Evolutionary conservation across 2,113 vertebrate genomes (phyloP).

Genomic region (Gadus chalcogrammus): DNA sequence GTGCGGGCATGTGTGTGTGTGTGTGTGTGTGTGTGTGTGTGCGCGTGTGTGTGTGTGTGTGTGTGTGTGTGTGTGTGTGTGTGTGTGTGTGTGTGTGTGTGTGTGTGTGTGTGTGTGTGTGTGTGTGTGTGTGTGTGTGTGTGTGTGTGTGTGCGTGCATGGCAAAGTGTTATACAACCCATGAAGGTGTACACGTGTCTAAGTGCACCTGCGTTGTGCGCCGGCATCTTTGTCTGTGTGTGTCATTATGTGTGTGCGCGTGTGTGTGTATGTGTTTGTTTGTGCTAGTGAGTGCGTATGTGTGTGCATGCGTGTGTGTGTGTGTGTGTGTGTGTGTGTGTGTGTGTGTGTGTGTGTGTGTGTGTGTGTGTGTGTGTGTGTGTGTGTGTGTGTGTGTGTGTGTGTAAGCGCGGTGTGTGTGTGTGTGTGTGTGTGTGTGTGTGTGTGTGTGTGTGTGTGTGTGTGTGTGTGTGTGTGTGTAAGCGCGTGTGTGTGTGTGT

Average conservation of each 20-base stretch:
- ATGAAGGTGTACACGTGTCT: background rate
- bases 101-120: conserved; percentile 1
- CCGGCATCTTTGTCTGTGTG: background rate
- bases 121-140: no score
- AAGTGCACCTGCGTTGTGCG: background rate
- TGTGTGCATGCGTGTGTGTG: conserved; percentile 12
- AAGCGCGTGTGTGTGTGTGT: background rate
- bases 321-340: conserved; percentile 12
- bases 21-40: conserved; percentile 12
- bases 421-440: background rate
- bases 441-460: no score
- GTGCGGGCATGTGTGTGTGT: background rate
- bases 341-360: background rate
- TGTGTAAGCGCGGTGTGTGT: conserved; percentile 1
- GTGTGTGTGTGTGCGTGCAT: conserved; percentile 6
- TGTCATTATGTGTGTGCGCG: background rate
- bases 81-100: conserved; percentile 30
- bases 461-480: no score
- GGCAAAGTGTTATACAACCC: background rate
- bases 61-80: background rate
- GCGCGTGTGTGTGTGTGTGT: conserved; percentile 14
- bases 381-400: background rate
- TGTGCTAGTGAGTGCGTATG: background rate
- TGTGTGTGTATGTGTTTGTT: no score
- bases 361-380: background rate